A percentile compares a stretch with the other conserved stretches of the same genome.
Conservation (phyloP, 2,113 vertebrate genomes). For the human (Homo sapiens) region GRCh38 chr12:38632501-38633000, state of each 20-base stretch:
- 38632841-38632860: background rate
- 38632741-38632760: background rate
- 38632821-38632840: background rate
- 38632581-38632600: background rate
- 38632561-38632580: background rate
- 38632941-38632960: background rate
- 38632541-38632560: background rate
- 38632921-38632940: background rate
- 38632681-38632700: background rate
- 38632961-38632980: background rate
- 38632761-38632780: background rate
- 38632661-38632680: background rate
- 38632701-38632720: slow-evolving; percentile 9
- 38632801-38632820: background rate
- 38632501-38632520: background rate
- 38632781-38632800: background rate
- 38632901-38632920: background rate
- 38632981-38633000: background rate
- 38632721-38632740: background rate
- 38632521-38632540: background rate
- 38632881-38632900: background rate
- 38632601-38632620: background rate
- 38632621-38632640: background rate
- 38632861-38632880: background rate
- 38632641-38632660: background rate